Evolutionary conservation across 2,888 invertebrate species (phyloP).

Genomic region (Ephialtes manifestator): DNA sequence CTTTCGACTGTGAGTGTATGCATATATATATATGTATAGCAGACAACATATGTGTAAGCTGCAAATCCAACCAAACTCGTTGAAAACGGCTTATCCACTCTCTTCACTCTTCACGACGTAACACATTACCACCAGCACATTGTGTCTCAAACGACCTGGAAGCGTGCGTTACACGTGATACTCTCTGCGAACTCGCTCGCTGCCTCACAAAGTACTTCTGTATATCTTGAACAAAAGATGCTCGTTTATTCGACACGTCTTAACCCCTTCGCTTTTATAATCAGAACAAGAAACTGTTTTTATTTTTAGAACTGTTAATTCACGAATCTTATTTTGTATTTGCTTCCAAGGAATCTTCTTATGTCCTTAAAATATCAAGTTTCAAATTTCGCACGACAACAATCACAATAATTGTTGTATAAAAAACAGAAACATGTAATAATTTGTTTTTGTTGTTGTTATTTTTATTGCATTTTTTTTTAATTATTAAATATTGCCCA

Average conservation of each 20-base stretch:
- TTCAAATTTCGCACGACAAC: background rate
- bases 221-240: constrained; percentile 54
- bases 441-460: background rate
- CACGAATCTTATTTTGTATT: constrained; percentile 32
- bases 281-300: constrained; percentile 24
- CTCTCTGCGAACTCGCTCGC: constrained; percentile 55
- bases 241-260: constrained; percentile 62
- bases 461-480: background rate
- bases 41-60: background rate
- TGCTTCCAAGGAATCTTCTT: background rate
- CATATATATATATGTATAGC: background rate
- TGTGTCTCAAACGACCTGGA: constrained; percentile 65
- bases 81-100: constrained; percentile 64
- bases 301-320: constrained; percentile 53
- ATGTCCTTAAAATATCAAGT: background rate
- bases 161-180: constrained; percentile 60
- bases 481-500: too few species aligned
- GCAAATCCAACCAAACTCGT: constrained; percentile 65
- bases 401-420: background rate
- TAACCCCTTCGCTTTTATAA: constrained; percentile 31
- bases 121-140: constrained; percentile 60
- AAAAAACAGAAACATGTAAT: background rate
- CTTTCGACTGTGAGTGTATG: background rate
- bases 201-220: constrained; percentile 56
- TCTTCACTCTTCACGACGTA: constrained; percentile 46